Percentiles rank a stretch among this genome's conserved stretches.
Evolutionary conservation across 2,888 invertebrate species (phyloP).

Genomic region (Luffia ferchaultella): DNA sequence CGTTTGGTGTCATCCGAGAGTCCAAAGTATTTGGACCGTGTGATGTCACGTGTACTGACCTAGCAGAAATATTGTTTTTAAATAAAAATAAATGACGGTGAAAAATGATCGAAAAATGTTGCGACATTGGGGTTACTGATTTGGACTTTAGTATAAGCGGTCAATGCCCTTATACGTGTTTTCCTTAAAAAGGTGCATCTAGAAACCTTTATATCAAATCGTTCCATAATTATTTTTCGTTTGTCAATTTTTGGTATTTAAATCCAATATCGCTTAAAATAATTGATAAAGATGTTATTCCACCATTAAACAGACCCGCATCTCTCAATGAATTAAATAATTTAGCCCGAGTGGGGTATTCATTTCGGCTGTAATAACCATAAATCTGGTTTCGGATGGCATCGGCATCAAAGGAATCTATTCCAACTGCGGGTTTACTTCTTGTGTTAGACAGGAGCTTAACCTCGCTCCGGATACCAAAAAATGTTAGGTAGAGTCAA

Average conservation of each 20-base stretch:
- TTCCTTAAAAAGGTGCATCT: slow-evolving; percentile 1
- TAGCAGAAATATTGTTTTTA: no score
- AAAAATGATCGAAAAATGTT: no score
- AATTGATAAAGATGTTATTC: slow-evolving; percentile 10
- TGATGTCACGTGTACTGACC: no score
- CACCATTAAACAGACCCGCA: slow-evolving; percentile 10
- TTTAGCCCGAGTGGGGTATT: neutral
- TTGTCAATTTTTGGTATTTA: slow-evolving; percentile 7
- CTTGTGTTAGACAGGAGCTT: no score
- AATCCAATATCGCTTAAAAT: slow-evolving; percentile 10
- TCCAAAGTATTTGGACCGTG: no score
- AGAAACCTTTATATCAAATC: neutral
- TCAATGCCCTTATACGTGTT: no score
- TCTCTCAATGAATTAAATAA: slow-evolving; percentile 8
- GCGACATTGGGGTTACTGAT: no score
- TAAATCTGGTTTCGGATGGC: slow-evolving; percentile 3
- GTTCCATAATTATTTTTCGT: slow-evolving; percentile 1
- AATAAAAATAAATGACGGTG: no score
- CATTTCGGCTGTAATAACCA: neutral
- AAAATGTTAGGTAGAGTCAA: no score
- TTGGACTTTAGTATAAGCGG: no score
- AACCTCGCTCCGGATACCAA: no score
- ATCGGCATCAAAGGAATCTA: slow-evolving; percentile 4
- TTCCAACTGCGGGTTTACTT: slow-evolving; percentile 4
- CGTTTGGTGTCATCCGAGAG: no score